Conservation (phyloP, 2,797 vertebrate genomes). For the Podarcis siculus region DNA sequence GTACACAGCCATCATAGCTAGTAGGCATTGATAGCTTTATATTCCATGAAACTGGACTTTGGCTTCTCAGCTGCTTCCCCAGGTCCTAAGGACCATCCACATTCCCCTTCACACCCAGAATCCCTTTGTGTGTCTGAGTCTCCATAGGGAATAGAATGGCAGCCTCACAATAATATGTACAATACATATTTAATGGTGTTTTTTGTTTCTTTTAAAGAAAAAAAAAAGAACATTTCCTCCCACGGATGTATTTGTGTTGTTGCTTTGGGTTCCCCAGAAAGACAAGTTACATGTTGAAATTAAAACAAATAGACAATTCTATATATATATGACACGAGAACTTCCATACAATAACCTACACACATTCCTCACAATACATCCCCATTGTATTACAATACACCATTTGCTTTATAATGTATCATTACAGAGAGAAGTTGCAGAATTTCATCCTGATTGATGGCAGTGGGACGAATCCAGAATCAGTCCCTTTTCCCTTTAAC, state of each 20-base stretch:
- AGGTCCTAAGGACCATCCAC: neutral
- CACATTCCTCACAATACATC: neutral
- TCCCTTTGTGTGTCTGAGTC: too few relatives aligned
- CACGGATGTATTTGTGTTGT: neutral
- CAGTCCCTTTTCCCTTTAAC: slow-evolving; percentile 34
- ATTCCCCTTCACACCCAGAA: neutral
- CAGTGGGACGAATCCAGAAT: neutral
- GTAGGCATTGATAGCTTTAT: too few relatives aligned
- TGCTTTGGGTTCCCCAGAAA: neutral
- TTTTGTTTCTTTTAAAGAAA: too few relatives aligned
- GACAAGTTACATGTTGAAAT: neutral
- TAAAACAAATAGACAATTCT: neutral
- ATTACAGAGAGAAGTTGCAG: neutral
- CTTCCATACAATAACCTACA: neutral
- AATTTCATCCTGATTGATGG: neutral
- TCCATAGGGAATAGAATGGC: neutral
- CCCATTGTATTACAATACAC: neutral
- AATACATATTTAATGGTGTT: neutral
- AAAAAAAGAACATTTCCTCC: too few relatives aligned
- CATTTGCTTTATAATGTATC: neutral
- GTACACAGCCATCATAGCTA: too few relatives aligned
- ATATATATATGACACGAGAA: neutral
- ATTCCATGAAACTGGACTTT: too few relatives aligned
- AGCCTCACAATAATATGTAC: neutral
- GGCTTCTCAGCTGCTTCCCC: neutral